phyloP scores from a whole-genome alignment of 2,888 invertebrate species.

The Liodrosophila aerea region DNA sequence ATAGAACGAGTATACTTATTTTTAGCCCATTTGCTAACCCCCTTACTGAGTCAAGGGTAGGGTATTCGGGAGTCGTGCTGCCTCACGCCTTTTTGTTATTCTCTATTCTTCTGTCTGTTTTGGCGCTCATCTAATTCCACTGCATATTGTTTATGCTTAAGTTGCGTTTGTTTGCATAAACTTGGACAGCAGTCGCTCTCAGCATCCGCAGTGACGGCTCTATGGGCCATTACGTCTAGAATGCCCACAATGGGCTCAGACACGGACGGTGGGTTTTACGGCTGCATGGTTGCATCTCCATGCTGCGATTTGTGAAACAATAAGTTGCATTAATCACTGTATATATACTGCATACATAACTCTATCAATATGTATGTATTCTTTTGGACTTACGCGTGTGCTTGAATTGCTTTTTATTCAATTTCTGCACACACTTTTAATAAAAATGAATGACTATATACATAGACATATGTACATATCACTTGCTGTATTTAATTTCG shows the following conservation, averaged over 20 bases:
- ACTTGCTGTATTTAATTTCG: conserved; percentile 40
- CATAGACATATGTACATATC: conserved; percentile 11
- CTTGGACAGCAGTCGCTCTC: conserved; percentile 27
- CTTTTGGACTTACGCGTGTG: conserved; percentile 31
- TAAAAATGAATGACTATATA: conserved; percentile 27
- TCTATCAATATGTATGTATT: background rate
- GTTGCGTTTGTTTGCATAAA: conserved; percentile 36
- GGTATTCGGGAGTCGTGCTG: conserved; percentile 16
- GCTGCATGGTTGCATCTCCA: conserved; percentile 18
- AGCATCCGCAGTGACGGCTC: conserved; percentile 32
- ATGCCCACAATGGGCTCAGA: conserved; percentile 44
- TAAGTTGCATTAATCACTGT: background rate
- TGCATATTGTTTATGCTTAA: conserved; percentile 39
- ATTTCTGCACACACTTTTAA: conserved; percentile 67
- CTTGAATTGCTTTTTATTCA: conserved; percentile 68
- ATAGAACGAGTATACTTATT: background rate
- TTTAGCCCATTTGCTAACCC: background rate
- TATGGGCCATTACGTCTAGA: conserved; percentile 46
- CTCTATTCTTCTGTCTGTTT: conserved; percentile 22
- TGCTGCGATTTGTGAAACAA: conserved; percentile 2
- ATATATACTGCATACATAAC: background rate
- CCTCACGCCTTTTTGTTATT: conserved; percentile 18
- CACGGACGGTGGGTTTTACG: conserved; percentile 39
- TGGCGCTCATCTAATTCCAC: conserved; percentile 28
- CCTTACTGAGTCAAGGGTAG: background rate